Conservation (phyloP, 2,797 vertebrate species). For the Clarias pachynema region DNA sequence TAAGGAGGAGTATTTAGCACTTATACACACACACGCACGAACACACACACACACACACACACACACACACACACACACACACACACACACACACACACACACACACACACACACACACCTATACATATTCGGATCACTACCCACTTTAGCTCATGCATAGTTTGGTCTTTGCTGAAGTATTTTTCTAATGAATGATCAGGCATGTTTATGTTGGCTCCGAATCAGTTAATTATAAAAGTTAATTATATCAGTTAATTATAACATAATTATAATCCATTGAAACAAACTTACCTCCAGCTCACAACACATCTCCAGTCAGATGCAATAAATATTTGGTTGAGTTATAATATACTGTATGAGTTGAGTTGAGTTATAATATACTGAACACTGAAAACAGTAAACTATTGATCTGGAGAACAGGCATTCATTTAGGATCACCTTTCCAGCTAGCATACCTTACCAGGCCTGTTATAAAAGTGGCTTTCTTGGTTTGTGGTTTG, state of each 20-base stretch:
- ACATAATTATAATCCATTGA: too few species aligned
- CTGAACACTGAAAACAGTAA: not conserved
- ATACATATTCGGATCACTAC: not conserved
- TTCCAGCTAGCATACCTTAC: not conserved
- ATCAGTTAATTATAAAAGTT: not conserved
- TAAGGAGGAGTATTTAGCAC: constrained; percentile 43
- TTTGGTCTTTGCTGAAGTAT: not conserved
- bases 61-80: constrained; percentile 23
- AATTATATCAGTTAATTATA: too few species aligned
- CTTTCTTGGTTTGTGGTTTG: not conserved
- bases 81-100: constrained; percentile 17
- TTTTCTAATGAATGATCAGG: not conserved
- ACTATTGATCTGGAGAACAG: not conserved
- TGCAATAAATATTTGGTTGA: not conserved
- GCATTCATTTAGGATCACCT: not conserved
- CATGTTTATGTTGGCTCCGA: not conserved
- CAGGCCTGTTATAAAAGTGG: not conserved
- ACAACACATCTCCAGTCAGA: not conserved
- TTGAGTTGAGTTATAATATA: too few species aligned
- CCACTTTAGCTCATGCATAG: not conserved
- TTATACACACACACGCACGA: not conserved
- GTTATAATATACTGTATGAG: too few species aligned
- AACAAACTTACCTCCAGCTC: not conserved
- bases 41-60: constrained; percentile 8
- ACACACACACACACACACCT: constrained; percentile 12